phyloP scores from a whole-genome alignment of 2,888 invertebrate genomes.

The Rambutsinella grinnellia region DNA sequence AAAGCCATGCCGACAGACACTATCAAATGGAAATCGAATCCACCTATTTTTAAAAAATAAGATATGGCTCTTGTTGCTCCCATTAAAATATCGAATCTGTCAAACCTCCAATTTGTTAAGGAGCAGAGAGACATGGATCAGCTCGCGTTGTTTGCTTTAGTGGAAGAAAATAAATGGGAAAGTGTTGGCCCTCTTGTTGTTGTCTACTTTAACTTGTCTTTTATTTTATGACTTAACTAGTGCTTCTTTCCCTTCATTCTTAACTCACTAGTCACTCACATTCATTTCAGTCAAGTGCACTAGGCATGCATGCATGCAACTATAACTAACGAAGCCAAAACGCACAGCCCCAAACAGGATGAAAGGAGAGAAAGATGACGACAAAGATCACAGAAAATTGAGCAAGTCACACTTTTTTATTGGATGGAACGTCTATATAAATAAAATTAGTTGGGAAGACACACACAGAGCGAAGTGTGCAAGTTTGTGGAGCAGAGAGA shows the following conservation, averaged over 20 bases:
- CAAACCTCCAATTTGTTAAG: slow-evolving; percentile 57
- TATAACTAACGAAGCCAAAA: background rate
- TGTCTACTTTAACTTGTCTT: slow-evolving; percentile 1
- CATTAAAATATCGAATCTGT: slow-evolving; percentile 55
- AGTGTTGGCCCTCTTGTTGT: background rate
- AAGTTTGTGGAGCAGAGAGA: background rate
- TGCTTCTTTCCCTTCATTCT: background rate
- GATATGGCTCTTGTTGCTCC: slow-evolving; percentile 42
- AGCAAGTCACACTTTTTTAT: slow-evolving; percentile 27
- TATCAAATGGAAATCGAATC: slow-evolving; percentile 7
- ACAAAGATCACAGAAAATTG: slow-evolving; percentile 42
- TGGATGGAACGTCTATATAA: slow-evolving; percentile 11
- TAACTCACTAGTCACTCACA: background rate
- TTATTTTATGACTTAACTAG: background rate
- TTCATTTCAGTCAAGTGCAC: background rate
- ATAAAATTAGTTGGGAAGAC: background rate
- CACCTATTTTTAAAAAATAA: slow-evolving; percentile 38
- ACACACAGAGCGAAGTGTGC: background rate
- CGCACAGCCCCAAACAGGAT: background rate
- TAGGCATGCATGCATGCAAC: slow-evolving; percentile 9
- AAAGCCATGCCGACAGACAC: background rate
- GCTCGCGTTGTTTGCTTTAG: slow-evolving; percentile 22
- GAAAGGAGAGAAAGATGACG: slow-evolving; percentile 4
- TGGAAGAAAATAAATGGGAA: background rate
- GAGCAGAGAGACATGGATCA: slow-evolving; percentile 50